Base-by-base conservation (phyloP, 2,113 vertebrate genomes). In the Cyprinodon variegatus region DNA sequence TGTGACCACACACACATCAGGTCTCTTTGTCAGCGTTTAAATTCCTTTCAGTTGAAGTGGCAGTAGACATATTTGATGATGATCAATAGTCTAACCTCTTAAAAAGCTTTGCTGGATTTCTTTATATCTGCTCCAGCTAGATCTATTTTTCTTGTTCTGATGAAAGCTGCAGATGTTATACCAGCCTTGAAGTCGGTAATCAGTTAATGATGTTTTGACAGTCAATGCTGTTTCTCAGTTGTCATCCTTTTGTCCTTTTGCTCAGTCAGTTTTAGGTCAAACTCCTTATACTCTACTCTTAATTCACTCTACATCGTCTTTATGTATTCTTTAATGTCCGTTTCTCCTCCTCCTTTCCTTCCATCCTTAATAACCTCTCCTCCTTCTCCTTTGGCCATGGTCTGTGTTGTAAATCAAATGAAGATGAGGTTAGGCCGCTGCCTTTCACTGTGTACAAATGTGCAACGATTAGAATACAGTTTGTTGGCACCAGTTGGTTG, bases 371-470 rank as follows among this genome's bases (percentile, higher is more conserved):
- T 79, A 62, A 73, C 75, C 63, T 20, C 65, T 68, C 64, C 70
- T 79, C 66, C 65, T 78, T 68, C 67, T 61, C 9, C 38, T 79
- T 72, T 84, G 82, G 78, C 83, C 87, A 81, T 86, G 74, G 65
- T 82, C 83, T 70, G 65, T 66, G 65, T 64, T 69, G 82, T 86
- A 86, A 86, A 86, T 88, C 77, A 83, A 59, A 68, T 4, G 38
- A 73, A 38, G 78, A 70, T 67, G 74, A 69, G 73, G 61, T 45
- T 65, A 10, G 74, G 65, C 20, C 40, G 70, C 40, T 10, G 22
- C 70, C 39, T 64, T 60, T 63, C 60, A 80, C 62, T 66, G 15
- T 3, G 45, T 62, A 36, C 83, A 68, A 50, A 65, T n/a, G 17
- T 20, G 67, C 50, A 65, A 62, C 74, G 68, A 63, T 68, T 48